phyloP scores from a whole-genome alignment of 2,113 vertebrate species.

The Odobenus rosmarus region DNA sequence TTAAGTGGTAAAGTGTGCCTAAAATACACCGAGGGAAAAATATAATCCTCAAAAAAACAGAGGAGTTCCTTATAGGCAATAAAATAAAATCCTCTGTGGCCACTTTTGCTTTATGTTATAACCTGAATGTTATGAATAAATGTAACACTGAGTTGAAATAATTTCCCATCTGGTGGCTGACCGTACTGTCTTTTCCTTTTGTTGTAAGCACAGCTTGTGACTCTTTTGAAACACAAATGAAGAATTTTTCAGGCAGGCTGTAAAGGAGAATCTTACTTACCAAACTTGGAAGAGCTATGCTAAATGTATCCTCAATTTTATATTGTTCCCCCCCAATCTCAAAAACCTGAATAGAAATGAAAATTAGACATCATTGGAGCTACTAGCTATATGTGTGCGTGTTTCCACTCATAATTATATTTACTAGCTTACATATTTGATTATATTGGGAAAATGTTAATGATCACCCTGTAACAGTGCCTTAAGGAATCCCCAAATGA shows the following conservation, averaged over 20 bases:
- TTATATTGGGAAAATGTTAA: not conserved
- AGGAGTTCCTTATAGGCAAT: conserved; percentile 57
- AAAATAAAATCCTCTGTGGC: conserved; percentile 65
- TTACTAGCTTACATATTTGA: not conserved
- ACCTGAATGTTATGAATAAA: conserved; percentile 58
- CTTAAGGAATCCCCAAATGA: not conserved
- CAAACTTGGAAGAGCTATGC: not conserved
- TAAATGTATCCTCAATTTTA: not conserved
- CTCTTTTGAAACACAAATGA: conserved; percentile 29
- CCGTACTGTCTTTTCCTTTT: not conserved
- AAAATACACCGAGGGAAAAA: conserved; percentile 52
- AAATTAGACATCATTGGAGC: conserved; percentile 16
- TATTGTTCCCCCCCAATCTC: not conserved
- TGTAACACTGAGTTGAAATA: conserved; percentile 1
- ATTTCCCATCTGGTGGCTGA: conserved; percentile 49
- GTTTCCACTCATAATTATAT: not conserved
- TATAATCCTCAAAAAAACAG: conserved; percentile 38
- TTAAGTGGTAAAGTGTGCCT: conserved; percentile 52
- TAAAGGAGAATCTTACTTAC: not conserved
- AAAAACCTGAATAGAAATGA: conserved; percentile 47
- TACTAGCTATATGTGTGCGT: not conserved
- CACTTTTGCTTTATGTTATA: conserved; percentile 66
- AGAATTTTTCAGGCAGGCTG: not conserved
- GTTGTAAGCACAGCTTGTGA: not conserved
- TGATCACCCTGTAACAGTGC: not conserved